phyloP scores from a whole-genome alignment of 2,797 vertebrate species.

The Mustela erminea region DNA sequence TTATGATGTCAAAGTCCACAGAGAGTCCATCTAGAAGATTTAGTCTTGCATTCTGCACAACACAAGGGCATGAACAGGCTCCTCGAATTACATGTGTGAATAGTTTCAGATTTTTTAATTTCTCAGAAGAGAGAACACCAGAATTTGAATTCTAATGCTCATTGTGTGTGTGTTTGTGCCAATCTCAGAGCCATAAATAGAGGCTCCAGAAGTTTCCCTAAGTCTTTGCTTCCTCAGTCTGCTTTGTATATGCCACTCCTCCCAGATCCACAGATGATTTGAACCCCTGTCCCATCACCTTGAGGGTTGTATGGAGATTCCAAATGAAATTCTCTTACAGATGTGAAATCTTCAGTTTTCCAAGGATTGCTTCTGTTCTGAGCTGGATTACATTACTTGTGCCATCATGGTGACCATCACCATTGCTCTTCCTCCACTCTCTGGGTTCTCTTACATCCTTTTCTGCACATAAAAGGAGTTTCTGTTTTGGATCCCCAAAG shows the following conservation, averaged over 20 bases:
- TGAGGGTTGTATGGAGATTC: not conserved
- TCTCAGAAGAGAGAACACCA: not conserved
- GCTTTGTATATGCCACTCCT: not conserved
- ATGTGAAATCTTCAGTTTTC: not conserved
- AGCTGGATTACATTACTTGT: not conserved
- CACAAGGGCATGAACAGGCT: not conserved
- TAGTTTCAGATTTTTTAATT: not conserved
- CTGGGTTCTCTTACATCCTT: not conserved
- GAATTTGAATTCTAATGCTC: not conserved
- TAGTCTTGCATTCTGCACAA: not conserved
- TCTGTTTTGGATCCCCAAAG: not conserved
- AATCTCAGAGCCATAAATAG: not conserved
- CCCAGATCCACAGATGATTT: not conserved
- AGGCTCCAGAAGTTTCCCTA: not conserved
- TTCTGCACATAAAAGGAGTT: not conserved
- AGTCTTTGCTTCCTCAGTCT: not conserved
- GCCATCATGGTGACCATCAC: accelerated
- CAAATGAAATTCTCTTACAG: not conserved
- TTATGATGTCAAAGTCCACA: not conserved
- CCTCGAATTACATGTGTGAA: not conserved
- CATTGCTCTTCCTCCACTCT: not conserved
- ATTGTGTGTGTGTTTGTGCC: not conserved
- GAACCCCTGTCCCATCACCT: not conserved
- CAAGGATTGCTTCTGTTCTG: not conserved
- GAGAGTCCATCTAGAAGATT: not conserved